Evolutionary conservation across 2,797 vertebrate species (phyloP).

Genomic region (Poeciliopsis presidionis): DNA sequence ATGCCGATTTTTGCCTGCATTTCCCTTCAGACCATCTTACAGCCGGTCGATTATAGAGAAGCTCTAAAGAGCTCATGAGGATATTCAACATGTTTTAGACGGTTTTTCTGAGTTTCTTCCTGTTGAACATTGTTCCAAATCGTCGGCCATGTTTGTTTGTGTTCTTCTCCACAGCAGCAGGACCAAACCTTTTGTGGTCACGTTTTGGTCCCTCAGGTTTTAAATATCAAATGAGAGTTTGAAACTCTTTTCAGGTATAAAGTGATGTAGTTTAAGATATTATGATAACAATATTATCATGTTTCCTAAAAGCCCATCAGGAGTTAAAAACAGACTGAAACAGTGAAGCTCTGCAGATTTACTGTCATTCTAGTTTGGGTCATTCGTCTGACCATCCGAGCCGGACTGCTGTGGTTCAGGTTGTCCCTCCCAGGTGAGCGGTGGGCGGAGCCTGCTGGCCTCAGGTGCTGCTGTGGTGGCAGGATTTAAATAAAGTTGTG

Average conservation of each 20-base stretch:
- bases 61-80: too few species aligned
- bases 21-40: too few species aligned
- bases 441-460: neutral
- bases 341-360: too few species aligned
- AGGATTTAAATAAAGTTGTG: neutral
- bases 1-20: neutral
- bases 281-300: too few species aligned
- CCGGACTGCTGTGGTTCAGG: neutral
- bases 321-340: too few species aligned
- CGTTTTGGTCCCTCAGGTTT: neutral
- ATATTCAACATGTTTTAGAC: too few species aligned
- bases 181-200: neutral
- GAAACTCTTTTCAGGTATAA: neutral
- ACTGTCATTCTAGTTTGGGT: too few species aligned
- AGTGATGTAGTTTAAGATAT: neutral
- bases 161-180: too few species aligned
- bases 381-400: neutral
- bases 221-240: neutral
- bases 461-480: constrained; percentile 3
- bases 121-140: neutral
- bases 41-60: too few species aligned
- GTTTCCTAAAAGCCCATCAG: neutral
- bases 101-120: too few species aligned
- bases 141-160: neutral
- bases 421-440: neutral